Evolutionary conservation across 2,113 vertebrate species (phyloP).

Genomic region (Dendrocopos noguchii): DNA sequence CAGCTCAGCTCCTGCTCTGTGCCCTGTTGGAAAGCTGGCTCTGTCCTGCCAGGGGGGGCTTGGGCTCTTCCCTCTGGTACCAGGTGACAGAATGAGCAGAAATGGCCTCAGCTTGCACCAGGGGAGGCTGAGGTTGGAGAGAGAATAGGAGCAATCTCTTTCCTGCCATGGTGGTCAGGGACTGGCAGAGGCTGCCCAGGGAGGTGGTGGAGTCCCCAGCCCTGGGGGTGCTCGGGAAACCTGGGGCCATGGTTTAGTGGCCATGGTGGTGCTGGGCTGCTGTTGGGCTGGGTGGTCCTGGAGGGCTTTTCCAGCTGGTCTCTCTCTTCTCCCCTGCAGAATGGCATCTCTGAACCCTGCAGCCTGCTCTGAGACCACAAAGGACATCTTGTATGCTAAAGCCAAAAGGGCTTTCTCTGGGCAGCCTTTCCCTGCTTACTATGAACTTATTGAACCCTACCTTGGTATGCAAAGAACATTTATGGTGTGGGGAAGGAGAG

Average conservation of each 20-base stretch:
- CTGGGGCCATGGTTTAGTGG: no score
- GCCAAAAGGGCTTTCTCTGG: constrained; percentile 71
- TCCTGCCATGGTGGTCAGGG: no score
- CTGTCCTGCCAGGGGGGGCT: not conserved
- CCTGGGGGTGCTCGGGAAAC: no score
- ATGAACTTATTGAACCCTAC: constrained; percentile 69
- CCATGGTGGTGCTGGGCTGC: no score
- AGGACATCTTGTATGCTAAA: constrained; percentile 75
- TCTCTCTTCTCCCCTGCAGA: constrained; percentile 61
- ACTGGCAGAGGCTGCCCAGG: no score
- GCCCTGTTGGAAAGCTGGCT: not conserved
- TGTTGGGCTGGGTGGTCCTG: no score
- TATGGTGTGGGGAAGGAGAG: not conserved
- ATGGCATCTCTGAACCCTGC: constrained; percentile 43
- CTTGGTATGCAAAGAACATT: constrained; percentile 69
- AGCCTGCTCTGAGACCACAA: constrained; percentile 69
- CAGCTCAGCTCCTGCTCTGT: not conserved
- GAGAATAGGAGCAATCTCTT: no score
- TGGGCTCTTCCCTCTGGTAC: no score
- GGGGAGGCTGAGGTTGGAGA: no score
- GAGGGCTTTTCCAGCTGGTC: not conserved
- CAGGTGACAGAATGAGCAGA: no score
- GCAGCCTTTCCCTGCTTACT: not conserved
- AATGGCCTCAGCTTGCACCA: no score
- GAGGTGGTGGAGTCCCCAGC: no score